A percentile compares a stretch with the other conserved stretches of the same genome.
Evolutionary conservation across 2,113 vertebrate genomes (phyloP).

Genomic region (Empidonax traillii): DNA sequence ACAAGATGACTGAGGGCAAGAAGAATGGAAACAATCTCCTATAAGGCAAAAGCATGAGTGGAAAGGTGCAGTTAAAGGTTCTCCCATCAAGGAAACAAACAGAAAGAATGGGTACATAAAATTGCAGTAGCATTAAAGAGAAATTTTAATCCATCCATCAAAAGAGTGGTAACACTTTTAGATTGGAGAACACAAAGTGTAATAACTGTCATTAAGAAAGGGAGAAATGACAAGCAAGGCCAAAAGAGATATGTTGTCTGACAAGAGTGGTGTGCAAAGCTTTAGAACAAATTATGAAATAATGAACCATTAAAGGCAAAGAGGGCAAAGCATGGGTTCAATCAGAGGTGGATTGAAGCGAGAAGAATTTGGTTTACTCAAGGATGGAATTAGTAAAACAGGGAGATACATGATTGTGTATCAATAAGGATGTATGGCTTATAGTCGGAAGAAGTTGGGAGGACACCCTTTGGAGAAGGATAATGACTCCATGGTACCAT

Average conservation of each 20-base stretch:
- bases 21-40: not conserved
- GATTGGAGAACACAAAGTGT: not conserved
- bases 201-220: not conserved
- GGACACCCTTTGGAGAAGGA: not conserved
- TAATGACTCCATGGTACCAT: fast-evolving
- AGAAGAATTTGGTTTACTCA: not conserved
- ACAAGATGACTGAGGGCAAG: not conserved
- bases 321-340: not conserved
- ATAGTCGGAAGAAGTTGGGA: not conserved
- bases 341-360: not conserved
- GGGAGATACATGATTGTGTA: not conserved
- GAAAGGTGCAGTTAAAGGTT: not conserved
- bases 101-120: not conserved
- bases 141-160: not conserved
- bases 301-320: not conserved
- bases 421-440: not conserved
- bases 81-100: not conserved
- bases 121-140: not conserved
- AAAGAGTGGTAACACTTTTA: not conserved
- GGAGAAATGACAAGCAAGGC: not conserved
- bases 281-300: not conserved
- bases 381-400: not conserved
- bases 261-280: not conserved
- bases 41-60: not conserved
- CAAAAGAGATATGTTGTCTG: not conserved